Percentiles rank a stretch among this genome's conserved stretches.
Conservation (phyloP, 1,140 invertebrate genomes). For the Meloidogyne hapla region DNA sequence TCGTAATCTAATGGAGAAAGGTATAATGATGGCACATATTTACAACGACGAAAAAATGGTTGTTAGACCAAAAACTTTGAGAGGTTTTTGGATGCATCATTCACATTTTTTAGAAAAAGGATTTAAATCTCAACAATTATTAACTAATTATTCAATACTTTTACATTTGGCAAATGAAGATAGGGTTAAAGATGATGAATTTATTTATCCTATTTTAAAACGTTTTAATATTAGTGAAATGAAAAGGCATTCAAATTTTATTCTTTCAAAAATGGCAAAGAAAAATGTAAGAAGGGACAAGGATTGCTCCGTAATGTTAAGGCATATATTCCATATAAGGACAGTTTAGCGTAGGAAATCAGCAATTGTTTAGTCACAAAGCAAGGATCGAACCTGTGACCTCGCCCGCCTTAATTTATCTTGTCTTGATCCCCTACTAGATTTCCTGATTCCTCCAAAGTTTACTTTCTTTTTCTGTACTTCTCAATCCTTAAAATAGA, state of each 20-base stretch:
- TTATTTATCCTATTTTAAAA: constrained; percentile 10
- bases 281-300: neutral
- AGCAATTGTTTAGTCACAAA: too few relatives aligned
- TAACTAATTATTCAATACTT: constrained; percentile 31
- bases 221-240: constrained; percentile 14
- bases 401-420: too few relatives aligned
- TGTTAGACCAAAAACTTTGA: constrained; percentile 29
- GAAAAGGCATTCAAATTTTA: constrained; percentile 14
- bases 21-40: constrained; percentile 24
- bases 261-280: constrained; percentile 6
- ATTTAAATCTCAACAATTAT: constrained; percentile 16
- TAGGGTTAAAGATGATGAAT: constrained; percentile 24
- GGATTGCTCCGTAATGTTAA: too few relatives aligned
- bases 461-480: too few relatives aligned
- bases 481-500: too few relatives aligned
- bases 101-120: constrained; percentile 19
- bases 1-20: constrained; percentile 4
- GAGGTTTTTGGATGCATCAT: constrained; percentile 42
- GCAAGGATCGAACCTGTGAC: too few relatives aligned
- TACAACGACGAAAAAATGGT: constrained; percentile 43
- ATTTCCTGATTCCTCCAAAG: too few relatives aligned
- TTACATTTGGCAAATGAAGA: constrained; percentile 37
- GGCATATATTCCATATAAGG: too few relatives aligned
- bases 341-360: too few relatives aligned
- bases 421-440: too few relatives aligned